Conservation (phyloP, 2,888 invertebrate species). For the Camptogramma bilineatum region DNA sequence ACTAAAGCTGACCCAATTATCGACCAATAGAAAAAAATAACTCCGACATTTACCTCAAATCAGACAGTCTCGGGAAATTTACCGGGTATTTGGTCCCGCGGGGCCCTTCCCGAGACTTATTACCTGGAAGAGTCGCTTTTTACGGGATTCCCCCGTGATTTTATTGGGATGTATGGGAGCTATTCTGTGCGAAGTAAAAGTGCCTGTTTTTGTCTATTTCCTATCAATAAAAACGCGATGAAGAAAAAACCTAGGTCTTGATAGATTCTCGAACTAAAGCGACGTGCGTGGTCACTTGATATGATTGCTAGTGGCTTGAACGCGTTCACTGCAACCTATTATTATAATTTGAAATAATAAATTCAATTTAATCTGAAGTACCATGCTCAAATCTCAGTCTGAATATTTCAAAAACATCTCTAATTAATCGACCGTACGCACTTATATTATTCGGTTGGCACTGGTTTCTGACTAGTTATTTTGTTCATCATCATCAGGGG, state of each 20-base stretch:
- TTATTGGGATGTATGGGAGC: conserved; percentile 3
- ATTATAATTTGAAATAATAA: too few species aligned
- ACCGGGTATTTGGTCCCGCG: conserved; percentile 21
- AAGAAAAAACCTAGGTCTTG: too few species aligned
- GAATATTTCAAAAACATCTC: neutral
- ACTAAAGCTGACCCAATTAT: conserved; percentile 7
- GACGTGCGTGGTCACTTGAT: too few species aligned
- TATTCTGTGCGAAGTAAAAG: neutral
- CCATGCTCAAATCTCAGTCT: neutral
- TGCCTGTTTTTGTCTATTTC: neutral
- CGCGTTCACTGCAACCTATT: too few species aligned
- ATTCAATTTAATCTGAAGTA: neutral
- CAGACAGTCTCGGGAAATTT: conserved; percentile 26
- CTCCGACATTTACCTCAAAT: conserved; percentile 33
- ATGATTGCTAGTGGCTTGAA: too few species aligned
- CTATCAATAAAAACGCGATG: too few species aligned
- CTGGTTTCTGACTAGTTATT: neutral
- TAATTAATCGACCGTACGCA: neutral
- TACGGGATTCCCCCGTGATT: neutral
- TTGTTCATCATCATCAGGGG: too few species aligned
- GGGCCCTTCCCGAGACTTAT: conserved; percentile 18
- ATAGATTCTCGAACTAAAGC: too few species aligned
- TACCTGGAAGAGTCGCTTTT: conserved; percentile 22
- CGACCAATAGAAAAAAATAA: conserved; percentile 24
- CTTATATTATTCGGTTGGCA: neutral